Evolutionary conservation across 2,797 vertebrate genomes (phyloP), one percentile per base, ranked within the genome.

Genomic region (Delichon dasypus): DNA sequence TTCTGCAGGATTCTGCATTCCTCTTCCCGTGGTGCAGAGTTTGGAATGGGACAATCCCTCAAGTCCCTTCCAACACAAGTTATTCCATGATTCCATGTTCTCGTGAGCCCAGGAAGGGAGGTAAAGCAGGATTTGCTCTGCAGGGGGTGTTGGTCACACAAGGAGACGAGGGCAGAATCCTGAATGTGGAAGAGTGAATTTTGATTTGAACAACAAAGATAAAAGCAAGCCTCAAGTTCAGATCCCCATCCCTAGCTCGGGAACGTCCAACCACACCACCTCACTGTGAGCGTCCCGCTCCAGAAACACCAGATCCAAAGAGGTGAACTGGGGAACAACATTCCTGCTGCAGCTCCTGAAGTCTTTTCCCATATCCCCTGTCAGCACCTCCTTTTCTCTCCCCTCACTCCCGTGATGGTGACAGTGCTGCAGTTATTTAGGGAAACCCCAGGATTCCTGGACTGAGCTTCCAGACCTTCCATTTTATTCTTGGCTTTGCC

Each of bases 41-140:
- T 0, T 38, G n/a, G 51, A 45, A 45, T 0, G 9, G 20, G 44
- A 30, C 12, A 16, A 51, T 45, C 5, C 6, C 26, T 32, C 16
- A 34, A 1, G 5, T 6, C 40, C 20, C 50, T 64, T 34, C 65
- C 57, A 45, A 19, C 32, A 67, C 16, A 60, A 38, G 38, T 13
- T 16, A 21, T 26, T 76, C 72, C 72, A 22, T 5, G 12, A 25
- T n/a, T 82, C n/a, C 36, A 0, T 1, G 15, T 11, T 38, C 22
- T 30, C 1, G 0, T 10, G 30, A 0, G 0, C 22, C 16, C 42
- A 7, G 26, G 16, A n/a, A 60, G 30, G 48, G 73, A 68, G 7
- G 25, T 16, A 30, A 6, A 55, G 22, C 30, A 51, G 45, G 44
- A 40, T 48, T 40, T 61, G 10, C 6, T 45, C 16, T 22, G 9